Evolutionary conservation across 2,888 invertebrate species (phyloP).

Genomic region (Eudemis profundana): DNA sequence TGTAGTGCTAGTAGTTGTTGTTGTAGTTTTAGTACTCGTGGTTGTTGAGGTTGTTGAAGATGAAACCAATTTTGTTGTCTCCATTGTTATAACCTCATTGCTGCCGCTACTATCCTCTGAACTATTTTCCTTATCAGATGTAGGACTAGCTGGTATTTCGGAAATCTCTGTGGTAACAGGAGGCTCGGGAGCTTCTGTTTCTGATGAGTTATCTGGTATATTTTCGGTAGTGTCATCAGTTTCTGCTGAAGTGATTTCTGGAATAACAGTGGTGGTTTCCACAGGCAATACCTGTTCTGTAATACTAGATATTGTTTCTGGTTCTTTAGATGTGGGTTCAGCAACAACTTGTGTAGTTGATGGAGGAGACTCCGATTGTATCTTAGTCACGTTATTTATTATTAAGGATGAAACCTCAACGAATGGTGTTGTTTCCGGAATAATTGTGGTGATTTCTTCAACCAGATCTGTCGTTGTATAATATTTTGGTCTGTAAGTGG

Average conservation of each 20-base stretch:
- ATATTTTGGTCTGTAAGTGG: conserved; percentile 77
- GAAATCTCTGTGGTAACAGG: conserved; percentile 53
- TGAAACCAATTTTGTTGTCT: conserved; percentile 48
- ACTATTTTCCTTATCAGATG: conserved; percentile 52
- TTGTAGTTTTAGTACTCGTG: conserved; percentile 49
- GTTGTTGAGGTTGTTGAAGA: conserved; percentile 49
- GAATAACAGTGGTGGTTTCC: conserved; percentile 49
- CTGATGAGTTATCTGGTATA: conserved; percentile 59
- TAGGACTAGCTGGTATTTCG: conserved; percentile 50
- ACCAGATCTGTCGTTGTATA: conserved; percentile 62
- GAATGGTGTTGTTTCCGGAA: conserved; percentile 64
- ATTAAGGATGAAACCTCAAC: conserved; percentile 71
- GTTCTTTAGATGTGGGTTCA: conserved; percentile 46
- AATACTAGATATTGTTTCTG: conserved; percentile 31
- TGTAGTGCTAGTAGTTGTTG: conserved; percentile 48
- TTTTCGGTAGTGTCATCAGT: conserved; percentile 67
- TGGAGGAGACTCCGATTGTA: conserved; percentile 52
- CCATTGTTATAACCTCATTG: conserved; percentile 69
- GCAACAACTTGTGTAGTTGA: conserved; percentile 37
- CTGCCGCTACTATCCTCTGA: conserved; percentile 73
- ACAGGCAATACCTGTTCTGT: conserved; percentile 51
- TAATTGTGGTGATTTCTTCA: conserved; percentile 65
- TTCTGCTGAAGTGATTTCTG: conserved; percentile 64
- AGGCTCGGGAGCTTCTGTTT: conserved; percentile 50
- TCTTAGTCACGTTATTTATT: conserved; percentile 57